Evolutionary conservation across 2,888 invertebrate species (phyloP).

Genomic region (Heterodera filipjevi): DNA sequence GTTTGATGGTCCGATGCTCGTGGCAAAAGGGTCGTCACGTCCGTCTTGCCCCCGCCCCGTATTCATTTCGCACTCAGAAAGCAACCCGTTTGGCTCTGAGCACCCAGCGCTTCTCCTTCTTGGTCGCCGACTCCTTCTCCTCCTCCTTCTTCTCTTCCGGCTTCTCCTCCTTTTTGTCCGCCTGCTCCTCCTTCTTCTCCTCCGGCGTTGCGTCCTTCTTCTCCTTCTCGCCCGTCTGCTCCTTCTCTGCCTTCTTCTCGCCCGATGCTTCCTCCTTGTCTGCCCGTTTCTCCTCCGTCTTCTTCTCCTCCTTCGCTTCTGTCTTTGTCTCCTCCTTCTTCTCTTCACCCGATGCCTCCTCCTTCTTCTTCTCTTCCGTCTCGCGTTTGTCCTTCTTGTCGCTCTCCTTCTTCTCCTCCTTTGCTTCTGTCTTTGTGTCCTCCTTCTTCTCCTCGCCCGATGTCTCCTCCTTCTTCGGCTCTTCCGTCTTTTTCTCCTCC

Average conservation of each 20-base stretch:
- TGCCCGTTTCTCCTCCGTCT: neutral
- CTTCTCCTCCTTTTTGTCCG: constrained; percentile 7
- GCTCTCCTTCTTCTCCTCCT: constrained; percentile 8
- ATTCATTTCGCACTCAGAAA: neutral
- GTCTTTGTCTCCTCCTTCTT: too few species aligned
- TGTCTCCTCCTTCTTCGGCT: neutral
- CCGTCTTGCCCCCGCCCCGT: neutral
- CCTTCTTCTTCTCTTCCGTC: constrained; percentile 16
- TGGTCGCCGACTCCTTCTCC: neutral
- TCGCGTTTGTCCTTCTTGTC: constrained; percentile 5
- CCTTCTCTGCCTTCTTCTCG: constrained; percentile 7
- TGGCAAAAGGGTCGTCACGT: constrained; percentile 2
- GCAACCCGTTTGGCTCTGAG: neutral
- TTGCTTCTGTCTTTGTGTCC: neutral
- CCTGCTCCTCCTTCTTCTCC: constrained; percentile 9
- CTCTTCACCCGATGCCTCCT: neutral
- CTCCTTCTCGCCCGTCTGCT: neutral
- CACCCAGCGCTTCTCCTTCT: neutral
- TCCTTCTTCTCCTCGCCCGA: neutral
- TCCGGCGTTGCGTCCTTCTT: neutral
- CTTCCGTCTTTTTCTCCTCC: neutral
- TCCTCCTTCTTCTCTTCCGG: constrained; percentile 16
- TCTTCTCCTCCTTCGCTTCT: too few species aligned
- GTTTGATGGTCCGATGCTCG: constrained; percentile 1
- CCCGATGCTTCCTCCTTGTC: neutral